Base-by-base conservation (phyloP, 2,797 vertebrate species). In the Sparus aurata region DNA sequence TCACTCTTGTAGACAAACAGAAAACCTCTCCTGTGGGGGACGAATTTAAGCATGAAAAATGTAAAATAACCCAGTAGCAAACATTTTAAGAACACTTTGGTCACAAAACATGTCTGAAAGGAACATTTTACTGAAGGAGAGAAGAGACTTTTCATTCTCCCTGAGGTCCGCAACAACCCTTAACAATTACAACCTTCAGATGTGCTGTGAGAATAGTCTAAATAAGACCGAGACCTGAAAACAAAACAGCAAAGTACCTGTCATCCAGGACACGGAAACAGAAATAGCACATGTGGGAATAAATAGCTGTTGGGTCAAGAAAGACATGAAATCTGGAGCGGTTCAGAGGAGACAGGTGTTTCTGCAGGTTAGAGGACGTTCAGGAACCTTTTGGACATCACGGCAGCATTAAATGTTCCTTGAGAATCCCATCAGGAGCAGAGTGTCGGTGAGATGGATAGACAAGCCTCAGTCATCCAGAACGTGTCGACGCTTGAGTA, bases 391-490 rank as follows among this genome's bases (percentile, higher is more conserved):
- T 75, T 59, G 82, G 50, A 79, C 43, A 11, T 43, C 4, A 62
- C 12, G 66, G 76, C 68, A 61, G 47, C 20, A 60, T 80, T 82
- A 80, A 85, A 87, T 89, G 75, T 84, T 75, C 88, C 73, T 61
- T 65, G 76, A 80, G 82, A 65, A 78, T 60, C 82, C 81, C 71
- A 63, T 22, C 69, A 81, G 76, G 69, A 80, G 59, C 45, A 34
- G 30, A 68, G 67, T 23, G 46, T 17, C 77, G 65, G 58, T 70
- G 59, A 70, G 78, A 82, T 50, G 78, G 79, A 79, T 81, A 12
- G 81, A 83, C 10, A 64, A 82, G 75, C 79, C 68, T 74, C 76
- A 79, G 80, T 87, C 79, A 81, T 82, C 67, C 69, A 73, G 74
- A 81, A 80, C 81, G 45, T 25, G 59, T 60, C 55, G 1, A 11